Conservation (phyloP, 2,888 invertebrate species). For the Didymodactylos carnosus region DNA sequence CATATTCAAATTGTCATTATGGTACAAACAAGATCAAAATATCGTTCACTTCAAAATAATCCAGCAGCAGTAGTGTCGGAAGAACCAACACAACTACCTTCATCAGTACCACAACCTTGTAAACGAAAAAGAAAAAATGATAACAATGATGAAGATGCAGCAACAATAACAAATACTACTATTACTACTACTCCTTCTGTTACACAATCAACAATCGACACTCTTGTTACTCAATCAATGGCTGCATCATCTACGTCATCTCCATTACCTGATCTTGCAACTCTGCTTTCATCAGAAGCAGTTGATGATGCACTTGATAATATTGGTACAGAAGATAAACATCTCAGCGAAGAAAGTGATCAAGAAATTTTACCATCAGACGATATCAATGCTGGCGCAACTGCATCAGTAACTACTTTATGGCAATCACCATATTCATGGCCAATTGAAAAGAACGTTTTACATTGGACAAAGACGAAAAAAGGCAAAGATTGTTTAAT, state of each 20-base stretch:
- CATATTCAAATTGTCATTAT: too few relatives aligned
- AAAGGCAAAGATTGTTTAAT: background rate
- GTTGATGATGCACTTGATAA: background rate
- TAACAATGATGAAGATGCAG: background rate
- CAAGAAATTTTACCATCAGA: background rate
- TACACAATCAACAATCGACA: background rate
- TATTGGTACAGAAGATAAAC: background rate
- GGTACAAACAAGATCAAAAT: background rate
- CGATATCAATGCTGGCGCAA: background rate
- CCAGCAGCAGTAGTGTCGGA: background rate
- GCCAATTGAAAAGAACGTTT: background rate
- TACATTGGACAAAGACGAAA: background rate
- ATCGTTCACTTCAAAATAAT: background rate
- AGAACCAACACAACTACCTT: background rate
- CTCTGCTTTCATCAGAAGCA: background rate
- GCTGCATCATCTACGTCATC: background rate
- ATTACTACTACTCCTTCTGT: background rate
- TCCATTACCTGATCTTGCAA: background rate
- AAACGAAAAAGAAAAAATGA: background rate
- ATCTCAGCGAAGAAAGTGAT: background rate
- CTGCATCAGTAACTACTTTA: background rate
- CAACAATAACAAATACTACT: background rate
- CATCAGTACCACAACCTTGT: background rate
- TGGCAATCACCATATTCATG: background rate
- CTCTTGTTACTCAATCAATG: background rate